Percentiles rank a stretch among this genome's conserved stretches.
phyloP scores from a whole-genome alignment of 2,797 vertebrate genomes.

The Mus spretus region DNA sequence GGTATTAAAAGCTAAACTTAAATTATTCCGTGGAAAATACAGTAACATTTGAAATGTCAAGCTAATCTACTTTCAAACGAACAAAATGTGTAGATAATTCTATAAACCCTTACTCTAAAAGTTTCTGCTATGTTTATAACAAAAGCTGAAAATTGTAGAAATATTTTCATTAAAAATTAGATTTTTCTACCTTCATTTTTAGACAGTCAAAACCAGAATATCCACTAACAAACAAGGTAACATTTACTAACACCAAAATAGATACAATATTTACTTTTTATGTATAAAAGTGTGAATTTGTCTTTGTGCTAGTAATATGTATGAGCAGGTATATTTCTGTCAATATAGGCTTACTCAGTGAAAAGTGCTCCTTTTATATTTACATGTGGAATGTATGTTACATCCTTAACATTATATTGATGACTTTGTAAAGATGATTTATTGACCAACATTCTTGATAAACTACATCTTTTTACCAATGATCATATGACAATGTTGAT shows the following conservation, averaged over 20 bases:
- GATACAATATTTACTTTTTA: not conserved
- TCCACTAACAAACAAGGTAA: conserved; percentile 5
- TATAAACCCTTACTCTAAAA: not conserved
- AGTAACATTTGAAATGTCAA: not conserved
- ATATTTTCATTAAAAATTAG: conserved; percentile 51
- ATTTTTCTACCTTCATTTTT: conserved; percentile 21
- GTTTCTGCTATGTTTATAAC: not conserved
- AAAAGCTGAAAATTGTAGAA: not conserved
- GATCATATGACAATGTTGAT: not conserved
- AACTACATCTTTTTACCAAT: not conserved
- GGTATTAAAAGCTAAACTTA: conserved; percentile 48
- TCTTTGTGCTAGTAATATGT: not conserved
- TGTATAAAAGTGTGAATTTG: not conserved
- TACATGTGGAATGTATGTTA: not conserved
- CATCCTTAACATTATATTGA: not conserved
- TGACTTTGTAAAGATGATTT: conserved; percentile 9
- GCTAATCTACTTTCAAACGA: not conserved
- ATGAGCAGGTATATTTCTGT: not conserved
- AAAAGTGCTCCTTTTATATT: conserved; percentile 37
- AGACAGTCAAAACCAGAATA: not conserved
- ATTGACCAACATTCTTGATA: not conserved
- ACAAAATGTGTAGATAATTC: conserved; percentile 9
- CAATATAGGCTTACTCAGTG: not conserved
- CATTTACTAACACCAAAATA: not conserved
- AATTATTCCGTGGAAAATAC: not conserved